Evolutionary conservation across 2,797 vertebrate species (phyloP).

Genomic region (Eleutherodactylus coqui): DNA sequence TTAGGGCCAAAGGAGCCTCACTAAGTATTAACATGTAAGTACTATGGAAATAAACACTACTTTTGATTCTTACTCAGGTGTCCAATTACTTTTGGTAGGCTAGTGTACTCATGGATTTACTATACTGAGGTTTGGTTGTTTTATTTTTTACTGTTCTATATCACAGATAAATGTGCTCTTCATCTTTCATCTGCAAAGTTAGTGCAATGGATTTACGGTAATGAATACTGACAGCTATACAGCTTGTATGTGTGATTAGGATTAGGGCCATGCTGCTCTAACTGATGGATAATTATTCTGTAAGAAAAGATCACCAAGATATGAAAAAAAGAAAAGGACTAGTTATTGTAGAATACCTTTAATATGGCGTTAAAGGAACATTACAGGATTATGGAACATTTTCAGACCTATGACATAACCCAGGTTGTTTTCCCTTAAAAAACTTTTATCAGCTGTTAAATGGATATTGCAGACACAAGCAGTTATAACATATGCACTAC

Average conservation of each 20-base stretch:
- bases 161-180: slow-evolving; percentile 7
- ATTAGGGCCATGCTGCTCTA: slow-evolving; percentile 45
- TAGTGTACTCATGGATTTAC: too few relatives aligned
- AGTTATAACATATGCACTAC: too few relatives aligned
- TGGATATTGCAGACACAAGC: too few relatives aligned
- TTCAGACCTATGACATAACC: neutral
- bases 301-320: slow-evolving; percentile 9
- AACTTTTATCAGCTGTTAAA: too few relatives aligned
- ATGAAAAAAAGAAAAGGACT: slow-evolving; percentile 5
- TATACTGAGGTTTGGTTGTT: neutral
- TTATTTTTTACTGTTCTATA: neutral
- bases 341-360: neutral
- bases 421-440: neutral
- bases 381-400: too few relatives aligned
- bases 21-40: too few relatives aligned
- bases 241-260: slow-evolving; percentile 41
- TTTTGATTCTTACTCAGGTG: too few relatives aligned
- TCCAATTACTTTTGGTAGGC: too few relatives aligned
- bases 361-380: too few relatives aligned
- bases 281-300: slow-evolving; percentile 1
- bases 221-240: slow-evolving; percentile 31
- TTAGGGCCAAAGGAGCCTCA: too few relatives aligned
- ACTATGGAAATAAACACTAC: too few relatives aligned
- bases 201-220: slow-evolving; percentile 24
- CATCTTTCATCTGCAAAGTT: slow-evolving; percentile 16